These are phyloP conservation scores for Zaprionus bogoriensis DNA, from an alignment of 2,888 invertebrate species.

Conservation along the genomic window DNA sequence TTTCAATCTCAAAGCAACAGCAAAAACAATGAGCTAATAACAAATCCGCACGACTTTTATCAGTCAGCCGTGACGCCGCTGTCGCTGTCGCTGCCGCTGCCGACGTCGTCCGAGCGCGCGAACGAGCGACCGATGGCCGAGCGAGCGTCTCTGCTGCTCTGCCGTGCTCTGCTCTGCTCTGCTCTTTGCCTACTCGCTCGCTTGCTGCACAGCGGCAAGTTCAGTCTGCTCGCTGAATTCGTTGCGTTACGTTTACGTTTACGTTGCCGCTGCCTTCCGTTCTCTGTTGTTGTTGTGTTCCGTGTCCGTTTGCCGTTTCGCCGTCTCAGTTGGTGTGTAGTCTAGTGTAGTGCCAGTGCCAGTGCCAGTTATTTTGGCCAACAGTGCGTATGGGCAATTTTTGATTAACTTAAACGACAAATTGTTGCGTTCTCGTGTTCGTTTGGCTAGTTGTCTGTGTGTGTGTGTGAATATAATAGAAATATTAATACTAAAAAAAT, in stretches of 20 bases:
- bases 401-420: too few species aligned
- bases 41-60: slow-evolving; percentile 58
- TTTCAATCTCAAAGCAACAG: slow-evolving; percentile 38
- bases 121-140: slow-evolving; percentile 31
- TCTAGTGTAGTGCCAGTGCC: slow-evolving; percentile 1
- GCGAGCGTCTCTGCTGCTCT: slow-evolving; percentile 17
- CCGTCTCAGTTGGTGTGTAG: slow-evolving; percentile 21
- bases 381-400: slow-evolving; percentile 24
- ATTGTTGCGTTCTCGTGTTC: too few species aligned
- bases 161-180: slow-evolving; percentile 14
- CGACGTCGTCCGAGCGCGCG: not conserved
- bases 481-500: too few species aligned
- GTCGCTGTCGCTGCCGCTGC: slow-evolving; percentile 9
- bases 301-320: slow-evolving; percentile 41
- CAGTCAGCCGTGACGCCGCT: slow-evolving; percentile 55
- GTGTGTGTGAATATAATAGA: too few species aligned
- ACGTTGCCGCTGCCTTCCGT: slow-evolving; percentile 56
- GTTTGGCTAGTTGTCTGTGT: too few species aligned
- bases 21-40: slow-evolving; percentile 59
- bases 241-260: slow-evolving; percentile 65
- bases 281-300: slow-evolving; percentile 48
- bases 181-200: slow-evolving; percentile 53
- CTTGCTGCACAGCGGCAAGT: slow-evolving; percentile 49
- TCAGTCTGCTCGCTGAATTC: slow-evolving; percentile 74
- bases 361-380: slow-evolving; percentile 5